phyloP scores from a whole-genome alignment of 1,140 invertebrate species.

The Aphelenchoides avenae region DNA sequence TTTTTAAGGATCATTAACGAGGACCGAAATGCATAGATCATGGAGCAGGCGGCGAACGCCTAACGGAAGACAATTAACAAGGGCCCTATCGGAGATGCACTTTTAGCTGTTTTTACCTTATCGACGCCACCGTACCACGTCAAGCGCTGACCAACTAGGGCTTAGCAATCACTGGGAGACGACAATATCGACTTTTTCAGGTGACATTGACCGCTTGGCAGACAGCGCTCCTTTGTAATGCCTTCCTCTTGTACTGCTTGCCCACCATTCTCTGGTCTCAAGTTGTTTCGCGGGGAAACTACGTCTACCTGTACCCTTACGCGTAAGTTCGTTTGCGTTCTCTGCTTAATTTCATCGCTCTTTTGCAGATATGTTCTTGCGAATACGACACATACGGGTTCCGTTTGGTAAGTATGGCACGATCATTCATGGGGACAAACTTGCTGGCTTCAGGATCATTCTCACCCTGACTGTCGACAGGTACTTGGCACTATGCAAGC shows the following conservation, averaged over 20 bases:
- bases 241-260: conserved; percentile 55
- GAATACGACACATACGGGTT: conserved; percentile 54
- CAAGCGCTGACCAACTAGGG: too few relatives aligned
- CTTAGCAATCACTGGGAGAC: conserved; percentile 14
- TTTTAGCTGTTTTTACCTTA: too few relatives aligned
- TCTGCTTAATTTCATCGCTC: too few relatives aligned
- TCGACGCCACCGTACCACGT: too few relatives aligned
- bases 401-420: conserved; percentile 47
- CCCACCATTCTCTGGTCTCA: conserved; percentile 50
- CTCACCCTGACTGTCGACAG: conserved; percentile 52
- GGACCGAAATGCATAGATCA: too few relatives aligned
- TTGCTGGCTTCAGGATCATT: conserved; percentile 20
- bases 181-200: conserved; percentile 26
- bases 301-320: conserved; percentile 52
- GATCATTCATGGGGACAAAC: not conserved
- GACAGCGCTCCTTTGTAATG: conserved; percentile 50
- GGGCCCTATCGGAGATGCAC: too few relatives aligned
- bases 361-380: too few relatives aligned
- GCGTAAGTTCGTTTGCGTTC: too few relatives aligned
- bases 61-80: too few relatives aligned
- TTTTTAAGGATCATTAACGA: too few relatives aligned
- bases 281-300: conserved; percentile 38
- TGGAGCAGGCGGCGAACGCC: too few relatives aligned
- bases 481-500: conserved; percentile 51
- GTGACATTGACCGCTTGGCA: conserved; percentile 53